Evolutionary conservation across 1,140 invertebrate genomes (phyloP), one percentile per base, ranked within the genome.

Genomic region (Zaprionus davidi): DNA sequence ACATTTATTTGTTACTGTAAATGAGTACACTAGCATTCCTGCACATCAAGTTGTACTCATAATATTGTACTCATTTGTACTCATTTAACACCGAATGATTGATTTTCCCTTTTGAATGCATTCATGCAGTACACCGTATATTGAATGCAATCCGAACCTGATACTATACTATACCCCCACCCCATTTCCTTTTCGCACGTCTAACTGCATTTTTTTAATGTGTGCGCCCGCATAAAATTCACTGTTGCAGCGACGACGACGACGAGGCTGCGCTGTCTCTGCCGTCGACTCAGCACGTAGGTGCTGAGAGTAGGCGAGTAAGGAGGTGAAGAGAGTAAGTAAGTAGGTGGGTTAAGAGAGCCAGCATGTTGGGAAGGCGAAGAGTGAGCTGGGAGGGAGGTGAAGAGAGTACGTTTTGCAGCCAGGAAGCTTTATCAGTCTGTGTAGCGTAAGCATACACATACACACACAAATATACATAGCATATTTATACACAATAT

Each of bases 391-490:
- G 11, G 31, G 31, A 11, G 31, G 31, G 31, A 71, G 57, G 62
- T 75, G 51, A 67, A 81, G 74, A 68, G 80, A 82, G 58, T 79
- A 81, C 17, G 34, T 31, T 13, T 6, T 41, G 20, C 46, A 41
- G 65, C 55, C 53, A 78, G 80, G 76, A 82, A 82, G 76, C 79
- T 53, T 71, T 71, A 71, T 71, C 68, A 63, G 36, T 62, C 22
- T 34, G 26, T 46, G 20, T 15, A 67, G 38, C 56, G 9, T 57
- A 67, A 55, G 36, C 26, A 31, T 3, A 31, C 31, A 31, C 9
- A 34, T 7, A 34, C 31, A 31, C 2, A 31, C 31, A 20, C 20
- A 20, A 20, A 20, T 20, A 20, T 20, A 31, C 9, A 34, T 2
- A 34, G 2, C 3, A 63, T 46, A 38, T 63, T 24, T 49, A 58